Evolutionary conservation across 2,113 vertebrate genomes (phyloP), one percentile per base, ranked within the genome.

Genomic region (Lates calcarifer): DNA sequence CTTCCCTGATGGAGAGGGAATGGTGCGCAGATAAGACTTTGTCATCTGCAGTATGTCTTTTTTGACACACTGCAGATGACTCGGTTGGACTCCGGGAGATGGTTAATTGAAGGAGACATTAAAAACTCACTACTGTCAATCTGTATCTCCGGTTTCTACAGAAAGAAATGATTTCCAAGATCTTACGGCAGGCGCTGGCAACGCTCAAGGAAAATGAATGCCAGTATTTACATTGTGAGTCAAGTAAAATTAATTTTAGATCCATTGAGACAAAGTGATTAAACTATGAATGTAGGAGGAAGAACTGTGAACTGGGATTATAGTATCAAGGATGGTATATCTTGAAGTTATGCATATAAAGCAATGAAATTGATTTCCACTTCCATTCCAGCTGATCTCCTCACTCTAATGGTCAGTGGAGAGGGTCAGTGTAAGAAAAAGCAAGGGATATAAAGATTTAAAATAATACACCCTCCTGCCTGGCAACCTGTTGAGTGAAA

Each of bases 51-150:
- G 69, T 60, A 37, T 83, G 87, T 90, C 87, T 89, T 75, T 84
- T 90, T 77, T 90, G 86, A 91, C 83, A 90, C 61, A 43, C 74
- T 61, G 51, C 33, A 73, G 87, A 91, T 79, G 88, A 86, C 84
- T 92, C 84, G 33, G 63, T 90, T 85, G 87, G 90, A 91, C 89
- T 89, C 86, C 78, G 67, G 66, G 70, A 87, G 82, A 86, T 39
- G 84, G 85, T 91, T 93, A 90, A 94, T 93, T 94, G 85, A 93
- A 92, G 76, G 77, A 88, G 81, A 87, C 79, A 63, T 80, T 87
- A 82, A 88, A 90, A 90, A 88, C 67, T 87, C 87, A 68, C 74
- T 62, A 79, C 74, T 87, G 87, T 91, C 89, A 89, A 79, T 89
- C 82, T 37, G 39, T 28, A 85, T 88, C 68, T 87, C 74, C 24